These are phyloP conservation scores for Thinocorus orbignyianus DNA, from an alignment of 2,113 vertebrate species.

Conservation along the genomic window DNA sequence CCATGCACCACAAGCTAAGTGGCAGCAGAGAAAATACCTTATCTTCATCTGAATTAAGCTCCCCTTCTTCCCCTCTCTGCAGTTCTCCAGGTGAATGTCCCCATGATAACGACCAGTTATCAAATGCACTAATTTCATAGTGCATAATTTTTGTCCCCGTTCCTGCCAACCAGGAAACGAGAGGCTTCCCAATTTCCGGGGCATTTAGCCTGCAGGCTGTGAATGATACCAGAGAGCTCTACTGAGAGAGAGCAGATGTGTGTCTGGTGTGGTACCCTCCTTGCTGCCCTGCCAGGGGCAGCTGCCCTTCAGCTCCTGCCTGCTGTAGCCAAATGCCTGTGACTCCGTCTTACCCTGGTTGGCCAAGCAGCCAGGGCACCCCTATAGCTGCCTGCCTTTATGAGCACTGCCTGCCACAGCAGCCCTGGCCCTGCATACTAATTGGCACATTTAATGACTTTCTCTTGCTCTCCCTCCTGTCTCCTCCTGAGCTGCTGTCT, in stretches of 20 bases:
- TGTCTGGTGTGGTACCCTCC: background rate
- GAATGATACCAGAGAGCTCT: background rate
- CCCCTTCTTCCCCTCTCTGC: background rate
- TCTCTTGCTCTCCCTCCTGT: slow-evolving; percentile 59
- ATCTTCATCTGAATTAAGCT: background rate
- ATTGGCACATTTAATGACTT: slow-evolving; percentile 88
- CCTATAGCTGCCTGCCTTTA: background rate
- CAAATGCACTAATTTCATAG: background rate
- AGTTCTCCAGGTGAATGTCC: background rate
- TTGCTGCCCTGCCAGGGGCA: background rate
- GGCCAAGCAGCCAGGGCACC: background rate
- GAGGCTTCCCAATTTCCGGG: background rate
- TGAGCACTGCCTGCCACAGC: background rate
- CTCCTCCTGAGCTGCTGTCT: slow-evolving; percentile 70
- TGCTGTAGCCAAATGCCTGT: background rate
- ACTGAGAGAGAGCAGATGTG: accelerated
- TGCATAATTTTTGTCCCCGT: background rate
- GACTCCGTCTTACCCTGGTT: background rate
- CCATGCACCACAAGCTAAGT: background rate
- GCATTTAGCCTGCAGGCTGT: background rate
- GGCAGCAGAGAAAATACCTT: background rate
- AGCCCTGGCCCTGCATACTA: slow-evolving; percentile 83
- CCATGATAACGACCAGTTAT: background rate
- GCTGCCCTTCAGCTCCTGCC: background rate
- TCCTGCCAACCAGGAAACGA: background rate